These are phyloP conservation scores for Serinus canaria DNA, from an alignment of 2,113 vertebrate genomes.

Conservation along the genomic window DNA sequence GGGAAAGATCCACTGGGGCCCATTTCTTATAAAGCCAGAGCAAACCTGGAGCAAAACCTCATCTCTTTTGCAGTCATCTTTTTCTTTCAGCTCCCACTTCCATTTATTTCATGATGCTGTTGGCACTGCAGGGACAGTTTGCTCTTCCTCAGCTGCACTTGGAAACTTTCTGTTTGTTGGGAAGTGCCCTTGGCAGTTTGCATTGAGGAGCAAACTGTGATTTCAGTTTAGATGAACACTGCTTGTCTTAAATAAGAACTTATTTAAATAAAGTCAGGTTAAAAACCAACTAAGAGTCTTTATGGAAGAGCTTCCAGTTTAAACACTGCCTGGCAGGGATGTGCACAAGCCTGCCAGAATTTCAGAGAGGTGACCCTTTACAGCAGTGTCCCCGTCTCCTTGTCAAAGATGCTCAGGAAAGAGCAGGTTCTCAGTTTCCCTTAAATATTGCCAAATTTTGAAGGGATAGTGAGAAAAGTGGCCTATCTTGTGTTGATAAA, in stretches of 20 bases:
- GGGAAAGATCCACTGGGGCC: background rate
- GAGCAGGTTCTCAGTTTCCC: background rate
- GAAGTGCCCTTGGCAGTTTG: background rate
- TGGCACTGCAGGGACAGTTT: background rate
- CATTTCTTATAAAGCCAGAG: background rate
- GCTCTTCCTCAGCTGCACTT: background rate
- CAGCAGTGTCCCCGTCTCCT: fast-evolving
- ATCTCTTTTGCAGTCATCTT: background rate
- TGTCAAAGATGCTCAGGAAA: background rate
- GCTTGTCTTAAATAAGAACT: background rate
- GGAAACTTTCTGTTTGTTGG: background rate
- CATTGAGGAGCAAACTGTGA: background rate
- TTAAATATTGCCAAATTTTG: background rate
- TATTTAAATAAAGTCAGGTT: background rate
- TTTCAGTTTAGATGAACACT: background rate
- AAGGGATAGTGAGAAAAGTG: background rate
- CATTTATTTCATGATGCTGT: background rate
- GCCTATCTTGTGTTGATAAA: background rate
- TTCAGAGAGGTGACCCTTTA: background rate
- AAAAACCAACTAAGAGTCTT: background rate
- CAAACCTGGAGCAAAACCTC: background rate
- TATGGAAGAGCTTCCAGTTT: background rate
- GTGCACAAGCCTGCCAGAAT: background rate
- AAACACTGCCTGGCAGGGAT: background rate
- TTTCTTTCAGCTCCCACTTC: background rate